Conservation (phyloP, 2,113 vertebrate genomes). For the Uria lomvia region DNA sequence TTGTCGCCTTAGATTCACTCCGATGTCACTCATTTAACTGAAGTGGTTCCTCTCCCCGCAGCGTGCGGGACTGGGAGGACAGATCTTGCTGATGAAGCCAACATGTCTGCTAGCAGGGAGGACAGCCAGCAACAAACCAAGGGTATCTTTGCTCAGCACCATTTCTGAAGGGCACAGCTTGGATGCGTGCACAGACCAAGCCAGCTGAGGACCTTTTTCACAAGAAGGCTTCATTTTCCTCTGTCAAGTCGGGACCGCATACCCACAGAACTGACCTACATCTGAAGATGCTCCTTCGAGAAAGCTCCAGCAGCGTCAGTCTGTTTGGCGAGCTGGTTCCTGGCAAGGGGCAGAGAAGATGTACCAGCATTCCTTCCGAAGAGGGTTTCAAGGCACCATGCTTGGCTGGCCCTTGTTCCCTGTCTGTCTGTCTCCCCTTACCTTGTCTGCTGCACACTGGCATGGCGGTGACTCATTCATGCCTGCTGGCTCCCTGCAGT, state of each 20-base stretch:
- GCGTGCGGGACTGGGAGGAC: fast-evolving
- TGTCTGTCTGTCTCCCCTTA: background rate
- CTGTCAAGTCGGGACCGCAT: background rate
- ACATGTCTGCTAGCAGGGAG: background rate
- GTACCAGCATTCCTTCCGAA: background rate
- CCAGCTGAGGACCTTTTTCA: background rate
- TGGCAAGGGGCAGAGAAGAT: background rate
- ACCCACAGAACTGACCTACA: background rate
- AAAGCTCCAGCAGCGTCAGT: background rate
- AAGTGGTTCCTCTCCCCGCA: background rate
- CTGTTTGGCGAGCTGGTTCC: background rate
- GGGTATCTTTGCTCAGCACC: background rate
- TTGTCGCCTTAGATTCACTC: background rate
- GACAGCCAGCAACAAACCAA: background rate
- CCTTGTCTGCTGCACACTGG: background rate
- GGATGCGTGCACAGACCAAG: background rate
- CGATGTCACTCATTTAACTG: background rate
- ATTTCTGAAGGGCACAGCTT: background rate
- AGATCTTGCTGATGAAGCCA: background rate
- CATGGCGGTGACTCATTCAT: slow-evolving; percentile 38
- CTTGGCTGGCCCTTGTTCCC: background rate
- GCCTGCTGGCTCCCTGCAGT: slow-evolving; percentile 50
- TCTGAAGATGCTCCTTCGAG: background rate
- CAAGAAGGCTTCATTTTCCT: background rate
- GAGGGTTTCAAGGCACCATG: background rate